phyloP scores from a whole-genome alignment of 2,113 vertebrate species.

The Meleagris gallopavo region DNA sequence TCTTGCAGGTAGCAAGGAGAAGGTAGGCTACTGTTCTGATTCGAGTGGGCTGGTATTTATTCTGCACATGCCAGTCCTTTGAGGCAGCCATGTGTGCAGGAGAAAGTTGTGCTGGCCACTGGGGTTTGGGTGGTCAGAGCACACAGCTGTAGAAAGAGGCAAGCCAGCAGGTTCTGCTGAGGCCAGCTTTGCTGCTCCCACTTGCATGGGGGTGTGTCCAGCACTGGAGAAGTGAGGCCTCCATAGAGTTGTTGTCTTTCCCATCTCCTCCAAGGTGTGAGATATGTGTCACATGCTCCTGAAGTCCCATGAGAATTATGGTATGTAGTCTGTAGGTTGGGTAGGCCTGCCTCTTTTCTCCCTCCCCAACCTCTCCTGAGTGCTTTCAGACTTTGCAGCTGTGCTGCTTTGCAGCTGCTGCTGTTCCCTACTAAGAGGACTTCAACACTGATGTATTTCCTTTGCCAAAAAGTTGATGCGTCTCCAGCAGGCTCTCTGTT shows the following conservation, averaged over 20 bases:
- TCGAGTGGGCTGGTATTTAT: not conserved
- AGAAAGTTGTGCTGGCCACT: not conserved
- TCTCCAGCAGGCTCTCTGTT: not conserved
- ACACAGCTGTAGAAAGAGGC: not conserved
- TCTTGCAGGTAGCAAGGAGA: not conserved
- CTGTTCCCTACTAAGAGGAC: not conserved
- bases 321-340: not conserved
- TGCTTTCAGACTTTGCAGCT: not conserved
- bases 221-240: rapidly evolving
- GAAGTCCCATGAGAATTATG: not conserved
- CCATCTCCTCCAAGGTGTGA: not conserved
- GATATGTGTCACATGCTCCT: not conserved
- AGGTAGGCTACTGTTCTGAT: rapidly evolving
- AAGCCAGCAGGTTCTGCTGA: not conserved
- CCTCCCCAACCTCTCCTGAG: not conserved
- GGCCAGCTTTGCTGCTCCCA: not conserved
- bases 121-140: not conserved
- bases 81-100: rapidly evolving
- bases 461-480: not conserved
- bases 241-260: rapidly evolving
- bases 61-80: rapidly evolving
- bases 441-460: not conserved
- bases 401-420: not conserved
- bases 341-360: not conserved
- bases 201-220: rapidly evolving